Percentiles rank a stretch among this genome's conserved stretches.
Evolutionary conservation across 2,797 vertebrate species (phyloP).

Genomic region (Hipposideros larvatus): DNA sequence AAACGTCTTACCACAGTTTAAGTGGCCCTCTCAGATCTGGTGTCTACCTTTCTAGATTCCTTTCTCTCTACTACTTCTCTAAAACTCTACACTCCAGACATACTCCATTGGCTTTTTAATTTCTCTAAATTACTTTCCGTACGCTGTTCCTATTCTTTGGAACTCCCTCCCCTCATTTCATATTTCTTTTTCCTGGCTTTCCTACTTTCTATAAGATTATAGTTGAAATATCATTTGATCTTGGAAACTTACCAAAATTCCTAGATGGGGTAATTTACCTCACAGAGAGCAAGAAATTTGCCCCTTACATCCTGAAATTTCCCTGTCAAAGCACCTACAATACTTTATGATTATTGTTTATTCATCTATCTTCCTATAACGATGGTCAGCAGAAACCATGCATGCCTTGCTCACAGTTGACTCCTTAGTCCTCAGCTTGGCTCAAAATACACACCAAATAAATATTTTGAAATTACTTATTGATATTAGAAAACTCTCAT

Average conservation of each 20-base stretch:
- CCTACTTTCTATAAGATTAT: background rate
- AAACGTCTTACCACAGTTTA: background rate
- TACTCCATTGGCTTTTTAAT: background rate
- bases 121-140: background rate
- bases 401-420: background rate
- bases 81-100: background rate
- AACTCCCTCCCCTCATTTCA: background rate
- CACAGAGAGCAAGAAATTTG: background rate
- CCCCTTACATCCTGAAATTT: background rate
- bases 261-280: background rate
- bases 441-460: background rate
- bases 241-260: constrained; percentile 32
- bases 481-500: constrained; percentile 42
- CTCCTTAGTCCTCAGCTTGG: background rate
- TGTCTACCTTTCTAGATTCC: background rate
- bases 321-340: background rate
- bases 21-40: background rate
- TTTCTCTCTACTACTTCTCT: background rate
- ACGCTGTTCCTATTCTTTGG: background rate
- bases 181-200: constrained; percentile 1
- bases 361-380: constrained; percentile 16
- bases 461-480: background rate
- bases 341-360: background rate
- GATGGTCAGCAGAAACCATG: background rate
- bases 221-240: constrained; percentile 39